Percentiles rank a stretch among this genome's conserved stretches.
phyloP scores from a whole-genome alignment of 1,140 invertebrate species.

The Pseudobourletiella spinata region DNA sequence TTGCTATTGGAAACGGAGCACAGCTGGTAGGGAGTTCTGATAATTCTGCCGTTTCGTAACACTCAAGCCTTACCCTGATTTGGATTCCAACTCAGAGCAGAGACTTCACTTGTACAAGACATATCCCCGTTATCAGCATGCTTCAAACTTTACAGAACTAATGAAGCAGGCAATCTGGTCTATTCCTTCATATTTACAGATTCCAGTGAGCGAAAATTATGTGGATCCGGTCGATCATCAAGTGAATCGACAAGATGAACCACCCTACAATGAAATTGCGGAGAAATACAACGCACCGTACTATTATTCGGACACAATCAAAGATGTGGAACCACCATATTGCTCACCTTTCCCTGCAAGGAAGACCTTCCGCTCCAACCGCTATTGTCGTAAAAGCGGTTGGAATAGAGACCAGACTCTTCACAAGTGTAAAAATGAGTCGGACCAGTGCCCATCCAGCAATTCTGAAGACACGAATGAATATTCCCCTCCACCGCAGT shows the following conservation, averaged over 20 bases:
- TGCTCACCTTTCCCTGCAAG: conserved; percentile 4
- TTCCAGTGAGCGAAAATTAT: conserved; percentile 29
- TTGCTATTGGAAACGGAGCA: no score
- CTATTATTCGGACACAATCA: conserved; percentile 33
- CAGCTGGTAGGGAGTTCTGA: no score
- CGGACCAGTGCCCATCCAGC: neutral
- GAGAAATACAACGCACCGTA: conserved; percentile 32
- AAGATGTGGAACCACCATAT: conserved; percentile 14
- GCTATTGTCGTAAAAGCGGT: neutral
- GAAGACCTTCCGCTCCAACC: no score
- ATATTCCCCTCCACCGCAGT: neutral
- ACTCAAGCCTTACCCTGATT: no score
- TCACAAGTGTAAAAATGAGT: neutral
- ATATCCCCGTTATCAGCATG: no score
- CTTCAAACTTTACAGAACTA: no score
- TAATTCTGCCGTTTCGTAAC: no score
- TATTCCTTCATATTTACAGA: no score
- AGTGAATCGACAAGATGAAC: conserved; percentile 11
- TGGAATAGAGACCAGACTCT: no score
- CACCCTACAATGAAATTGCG: conserved; percentile 25
- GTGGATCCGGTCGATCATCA: conserved; percentile 25
- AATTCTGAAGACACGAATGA: neutral
- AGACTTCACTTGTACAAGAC: no score
- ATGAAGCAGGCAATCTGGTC: no score
- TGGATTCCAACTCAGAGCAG: no score